phyloP scores from a whole-genome alignment of 2,797 vertebrate species.

The Mormyrops attenuatus region DNA sequence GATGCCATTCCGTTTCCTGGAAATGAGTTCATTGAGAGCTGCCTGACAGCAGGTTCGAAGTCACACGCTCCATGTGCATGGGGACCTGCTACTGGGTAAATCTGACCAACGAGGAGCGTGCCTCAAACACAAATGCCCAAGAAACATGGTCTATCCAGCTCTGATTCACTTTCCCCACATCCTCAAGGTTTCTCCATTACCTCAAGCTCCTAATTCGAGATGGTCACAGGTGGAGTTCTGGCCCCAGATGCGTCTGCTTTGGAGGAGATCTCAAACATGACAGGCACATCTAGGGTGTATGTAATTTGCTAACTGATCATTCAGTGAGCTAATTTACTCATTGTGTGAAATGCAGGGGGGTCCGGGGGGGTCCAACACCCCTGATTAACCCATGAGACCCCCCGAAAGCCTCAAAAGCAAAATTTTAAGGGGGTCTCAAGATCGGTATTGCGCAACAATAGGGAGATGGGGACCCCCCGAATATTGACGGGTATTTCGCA shows the following conservation, averaged over 20 bases:
- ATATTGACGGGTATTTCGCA: no score
- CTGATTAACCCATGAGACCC: no score
- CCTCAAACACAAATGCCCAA: background rate
- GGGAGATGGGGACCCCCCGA: no score
- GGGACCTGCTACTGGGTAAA: background rate
- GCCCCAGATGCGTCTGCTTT: background rate
- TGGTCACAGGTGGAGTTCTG: background rate
- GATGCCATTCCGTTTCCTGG: background rate
- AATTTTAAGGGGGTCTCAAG: no score
- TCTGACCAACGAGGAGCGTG: background rate
- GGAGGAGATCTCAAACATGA: background rate
- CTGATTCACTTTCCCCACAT: background rate
- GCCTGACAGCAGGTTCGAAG: background rate
- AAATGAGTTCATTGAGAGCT: background rate
- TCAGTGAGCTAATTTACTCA: slow-evolving; percentile 51
- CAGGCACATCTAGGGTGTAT: background rate
- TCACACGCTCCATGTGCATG: background rate
- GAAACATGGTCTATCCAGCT: background rate
- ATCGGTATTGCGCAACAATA: no score
- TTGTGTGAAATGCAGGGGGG: no score
- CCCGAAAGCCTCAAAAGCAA: no score
- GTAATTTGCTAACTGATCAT: slow-evolving; percentile 48
- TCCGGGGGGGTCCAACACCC: no score
- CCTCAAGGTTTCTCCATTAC: background rate
- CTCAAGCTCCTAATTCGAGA: background rate